Evolutionary conservation across 2,797 vertebrate genomes (phyloP).

Genomic region (Sebastes matsubarae): DNA sequence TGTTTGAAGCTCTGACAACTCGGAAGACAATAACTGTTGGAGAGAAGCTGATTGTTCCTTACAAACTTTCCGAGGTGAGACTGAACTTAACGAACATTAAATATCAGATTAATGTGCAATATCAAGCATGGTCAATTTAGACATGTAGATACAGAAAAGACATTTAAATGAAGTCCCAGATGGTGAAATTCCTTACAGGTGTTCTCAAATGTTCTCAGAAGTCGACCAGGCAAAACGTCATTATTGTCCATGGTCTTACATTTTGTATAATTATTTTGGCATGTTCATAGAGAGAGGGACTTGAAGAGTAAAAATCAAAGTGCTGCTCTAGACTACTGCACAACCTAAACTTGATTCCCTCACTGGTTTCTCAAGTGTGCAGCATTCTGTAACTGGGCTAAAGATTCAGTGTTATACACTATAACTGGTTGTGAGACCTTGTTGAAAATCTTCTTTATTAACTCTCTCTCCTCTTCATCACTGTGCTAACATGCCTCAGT

Average conservation of each 20-base stretch:
- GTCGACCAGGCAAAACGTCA: background rate
- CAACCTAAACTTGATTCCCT: background rate
- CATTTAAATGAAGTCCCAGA: background rate
- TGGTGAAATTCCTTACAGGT: background rate
- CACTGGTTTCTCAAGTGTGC: background rate
- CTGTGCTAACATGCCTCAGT: background rate
- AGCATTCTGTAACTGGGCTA: background rate
- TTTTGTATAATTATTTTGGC: background rate
- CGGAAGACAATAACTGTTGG: slow-evolving; percentile 97
- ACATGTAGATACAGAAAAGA: background rate
- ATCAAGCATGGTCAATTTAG: background rate
- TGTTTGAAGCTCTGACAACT: slow-evolving; percentile 95
- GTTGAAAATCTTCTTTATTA: background rate
- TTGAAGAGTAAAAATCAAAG: background rate
- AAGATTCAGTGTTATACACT: background rate
- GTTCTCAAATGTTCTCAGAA: background rate
- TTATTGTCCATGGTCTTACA: background rate
- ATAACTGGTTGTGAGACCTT: background rate
- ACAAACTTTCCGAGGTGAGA: slow-evolving; percentile 93
- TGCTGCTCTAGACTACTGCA: background rate
- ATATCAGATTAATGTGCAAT: background rate
- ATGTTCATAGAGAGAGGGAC: background rate
- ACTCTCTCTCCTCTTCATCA: background rate
- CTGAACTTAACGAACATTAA: background rate
- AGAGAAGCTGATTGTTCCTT: slow-evolving; percentile 96